Conservation (phyloP, 1,140 invertebrate genomes). For the Drosophila hydei region DNA sequence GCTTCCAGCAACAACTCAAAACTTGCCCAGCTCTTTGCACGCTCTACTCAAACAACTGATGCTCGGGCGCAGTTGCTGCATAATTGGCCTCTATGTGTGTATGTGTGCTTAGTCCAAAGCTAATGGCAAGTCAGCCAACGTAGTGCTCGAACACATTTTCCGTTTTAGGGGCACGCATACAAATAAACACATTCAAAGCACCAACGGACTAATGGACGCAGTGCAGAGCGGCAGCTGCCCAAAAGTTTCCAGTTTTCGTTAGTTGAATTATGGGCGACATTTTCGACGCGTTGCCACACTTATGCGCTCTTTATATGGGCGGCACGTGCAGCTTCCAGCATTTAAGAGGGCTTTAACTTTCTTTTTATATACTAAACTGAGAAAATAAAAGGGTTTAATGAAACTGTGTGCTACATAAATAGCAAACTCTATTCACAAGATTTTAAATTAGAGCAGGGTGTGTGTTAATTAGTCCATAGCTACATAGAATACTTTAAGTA, state of each 20-base stretch:
- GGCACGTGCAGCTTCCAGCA: constrained; percentile 44
- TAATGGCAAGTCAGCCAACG: constrained; percentile 19
- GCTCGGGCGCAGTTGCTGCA: constrained; percentile 28
- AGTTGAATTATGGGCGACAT: constrained; percentile 60
- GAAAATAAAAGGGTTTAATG: background rate
- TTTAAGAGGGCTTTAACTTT: background rate
- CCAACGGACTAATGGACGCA: constrained; percentile 26
- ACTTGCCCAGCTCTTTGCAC: constrained; percentile 6
- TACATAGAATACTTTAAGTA: too few relatives aligned
- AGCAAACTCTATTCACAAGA: background rate
- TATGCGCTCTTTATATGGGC: constrained; percentile 25
- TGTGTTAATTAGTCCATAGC: background rate
- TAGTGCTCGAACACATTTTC: constrained; percentile 16
- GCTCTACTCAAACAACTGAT: constrained; percentile 18
- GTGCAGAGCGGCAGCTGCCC: constrained; percentile 16
- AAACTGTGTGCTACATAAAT: background rate
- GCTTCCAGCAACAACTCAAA: constrained; percentile 3
- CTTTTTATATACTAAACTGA: background rate
- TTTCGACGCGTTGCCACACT: constrained; percentile 25
- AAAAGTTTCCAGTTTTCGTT: constrained; percentile 56
- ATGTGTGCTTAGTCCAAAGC: constrained; percentile 21
- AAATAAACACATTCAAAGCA: constrained; percentile 32
- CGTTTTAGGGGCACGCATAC: constrained; percentile 10
- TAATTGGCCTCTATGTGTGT: constrained; percentile 29
- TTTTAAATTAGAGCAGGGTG: background rate